A percentile compares a stretch with the other conserved stretches of the same genome.
Evolutionary conservation across 2,888 invertebrate species (phyloP).

Genomic region (Rhabditoides inermis): DNA sequence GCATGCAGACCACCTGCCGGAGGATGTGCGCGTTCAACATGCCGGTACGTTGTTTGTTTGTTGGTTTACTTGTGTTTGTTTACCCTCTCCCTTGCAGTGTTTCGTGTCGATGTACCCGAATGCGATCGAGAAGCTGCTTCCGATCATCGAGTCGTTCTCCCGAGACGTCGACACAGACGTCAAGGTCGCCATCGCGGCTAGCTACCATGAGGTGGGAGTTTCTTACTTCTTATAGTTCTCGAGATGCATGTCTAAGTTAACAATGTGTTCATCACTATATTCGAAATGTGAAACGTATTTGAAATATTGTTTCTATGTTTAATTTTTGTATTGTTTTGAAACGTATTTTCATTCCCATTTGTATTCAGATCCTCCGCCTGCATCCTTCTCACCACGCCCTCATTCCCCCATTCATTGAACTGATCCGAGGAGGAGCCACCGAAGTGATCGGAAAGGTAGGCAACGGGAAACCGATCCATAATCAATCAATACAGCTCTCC

Average conservation of each 20-base stretch:
- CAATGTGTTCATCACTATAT: no score
- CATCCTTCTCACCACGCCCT: conserved; percentile 27
- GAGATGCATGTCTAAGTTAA: no score
- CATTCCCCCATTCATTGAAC: conserved; percentile 42
- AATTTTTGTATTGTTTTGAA: no score
- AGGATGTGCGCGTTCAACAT: conserved; percentile 46
- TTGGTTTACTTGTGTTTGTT: no score
- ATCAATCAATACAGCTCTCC: conserved; percentile 14
- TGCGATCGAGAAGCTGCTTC: conserved; percentile 59
- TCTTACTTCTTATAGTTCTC: no score
- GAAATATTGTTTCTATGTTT: no score
- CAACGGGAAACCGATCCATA: not conserved
- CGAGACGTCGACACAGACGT: conserved; percentile 41
- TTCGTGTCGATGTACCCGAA: conserved; percentile 33
- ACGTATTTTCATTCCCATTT: no score
- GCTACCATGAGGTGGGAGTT: conserved; percentile 48
- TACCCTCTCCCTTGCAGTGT: conserved; percentile 17
- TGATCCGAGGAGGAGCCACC: conserved; percentile 40
- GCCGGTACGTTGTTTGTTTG: conserved; percentile 26
- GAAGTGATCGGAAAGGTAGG: conserved; percentile 36
- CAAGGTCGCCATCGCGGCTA: conserved; percentile 37
- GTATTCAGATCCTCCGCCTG: conserved; percentile 29
- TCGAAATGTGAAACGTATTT: no score
- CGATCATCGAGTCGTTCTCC: conserved; percentile 42
- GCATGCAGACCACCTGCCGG: conserved; percentile 9